Percentiles rank a stretch among this genome's conserved stretches.
These are phyloP conservation scores for Corapipo altera DNA, from an alignment of 2,113 vertebrate species.

Conservation along the genomic window DNA sequence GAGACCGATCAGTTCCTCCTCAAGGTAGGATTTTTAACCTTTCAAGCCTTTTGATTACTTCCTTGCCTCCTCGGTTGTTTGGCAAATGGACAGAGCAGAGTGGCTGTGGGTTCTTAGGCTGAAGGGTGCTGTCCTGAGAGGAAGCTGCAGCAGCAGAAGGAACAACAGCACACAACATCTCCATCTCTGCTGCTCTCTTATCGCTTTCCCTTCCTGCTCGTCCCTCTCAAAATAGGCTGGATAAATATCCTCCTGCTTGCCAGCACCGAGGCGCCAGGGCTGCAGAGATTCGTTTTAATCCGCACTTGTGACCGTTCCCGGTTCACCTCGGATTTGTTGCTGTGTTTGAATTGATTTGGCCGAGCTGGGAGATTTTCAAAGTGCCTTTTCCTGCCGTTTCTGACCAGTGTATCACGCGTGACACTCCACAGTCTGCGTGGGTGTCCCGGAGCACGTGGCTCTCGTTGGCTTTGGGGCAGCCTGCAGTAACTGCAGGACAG, in stretches of 20 bases:
- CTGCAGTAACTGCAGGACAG: neutral
- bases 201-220: slow-evolving; percentile 29
- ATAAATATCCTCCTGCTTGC: slow-evolving; percentile 22
- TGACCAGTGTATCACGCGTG: rapidly evolving
- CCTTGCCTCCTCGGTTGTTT: neutral
- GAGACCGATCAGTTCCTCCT: neutral
- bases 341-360: neutral
- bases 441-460: rapidly evolving
- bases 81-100: neutral
- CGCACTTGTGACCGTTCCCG: rapidly evolving
- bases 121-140: neutral
- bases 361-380: neutral
- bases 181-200: neutral
- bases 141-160: slow-evolving; percentile 22
- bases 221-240: slow-evolving; percentile 50
- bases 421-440: rapidly evolving
- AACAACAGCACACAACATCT: neutral
- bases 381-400: neutral
- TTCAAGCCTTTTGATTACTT: neutral
- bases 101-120: neutral
- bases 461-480: rapidly evolving
- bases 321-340: neutral
- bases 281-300: neutral
- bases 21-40: neutral
- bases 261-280: neutral